phyloP scores from a whole-genome alignment of 2,113 vertebrate genomes.

The Hippocampus abdominalis region DNA sequence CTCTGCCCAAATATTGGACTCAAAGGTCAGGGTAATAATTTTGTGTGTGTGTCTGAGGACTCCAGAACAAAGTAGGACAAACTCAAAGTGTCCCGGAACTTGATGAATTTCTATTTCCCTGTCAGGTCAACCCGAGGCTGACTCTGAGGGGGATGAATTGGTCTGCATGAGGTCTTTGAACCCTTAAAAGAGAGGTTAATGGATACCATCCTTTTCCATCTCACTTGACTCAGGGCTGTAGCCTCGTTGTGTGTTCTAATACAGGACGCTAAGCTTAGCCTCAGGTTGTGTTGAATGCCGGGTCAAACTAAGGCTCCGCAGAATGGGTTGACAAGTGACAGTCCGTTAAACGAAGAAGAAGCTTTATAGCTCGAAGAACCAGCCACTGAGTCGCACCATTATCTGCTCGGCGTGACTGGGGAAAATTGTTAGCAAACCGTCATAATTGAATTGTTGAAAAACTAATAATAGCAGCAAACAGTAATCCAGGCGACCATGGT shows the following conservation, averaged over 20 bases:
- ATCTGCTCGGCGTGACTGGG: conserved; percentile 4
- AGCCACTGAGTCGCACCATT: not conserved
- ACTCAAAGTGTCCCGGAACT: conserved; percentile 32
- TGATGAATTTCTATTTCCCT: conserved; percentile 42
- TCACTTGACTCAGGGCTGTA: conserved; percentile 30
- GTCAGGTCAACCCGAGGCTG: conserved; percentile 42
- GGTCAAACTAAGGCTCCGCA: conserved; percentile 44
- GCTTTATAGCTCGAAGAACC: conserved; percentile 3
- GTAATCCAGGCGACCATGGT: not conserved
- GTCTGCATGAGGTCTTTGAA: conserved; percentile 50
- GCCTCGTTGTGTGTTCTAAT: conserved; percentile 11
- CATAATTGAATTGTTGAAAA: conserved; percentile 32
- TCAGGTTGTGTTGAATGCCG: conserved; percentile 23
- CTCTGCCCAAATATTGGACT: conserved; percentile 33
- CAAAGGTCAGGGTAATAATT: conserved; percentile 30
- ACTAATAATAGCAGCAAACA: conserved; percentile 31
- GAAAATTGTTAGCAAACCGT: conserved; percentile 22
- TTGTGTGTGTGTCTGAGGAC: conserved; percentile 14
- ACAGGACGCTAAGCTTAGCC: conserved; percentile 42
- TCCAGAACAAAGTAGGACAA: conserved; percentile 43
- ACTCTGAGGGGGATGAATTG: conserved; percentile 33
- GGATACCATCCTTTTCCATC: conserved; percentile 50
- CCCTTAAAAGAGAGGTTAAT: conserved; percentile 50
- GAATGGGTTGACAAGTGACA: conserved; percentile 36
- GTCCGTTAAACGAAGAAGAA: conserved; percentile 41